Evolutionary conservation across 2,888 invertebrate species (phyloP), one percentile per base, ranked within the genome.

Genomic region (Phanerotoma sp.): DNA sequence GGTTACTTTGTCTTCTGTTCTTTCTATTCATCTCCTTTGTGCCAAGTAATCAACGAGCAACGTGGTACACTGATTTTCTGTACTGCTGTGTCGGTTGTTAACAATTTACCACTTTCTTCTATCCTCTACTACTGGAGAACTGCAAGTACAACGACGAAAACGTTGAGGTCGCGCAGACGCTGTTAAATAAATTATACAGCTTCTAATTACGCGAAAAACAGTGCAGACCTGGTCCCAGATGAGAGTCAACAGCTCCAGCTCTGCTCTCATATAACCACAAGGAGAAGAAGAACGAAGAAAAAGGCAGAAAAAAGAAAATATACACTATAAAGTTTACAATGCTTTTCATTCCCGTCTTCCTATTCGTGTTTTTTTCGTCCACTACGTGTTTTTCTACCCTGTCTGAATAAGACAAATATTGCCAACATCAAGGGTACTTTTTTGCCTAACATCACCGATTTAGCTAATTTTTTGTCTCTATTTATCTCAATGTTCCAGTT

Each of bases 101-200:
- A 21, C 11, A 46, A 28, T 49, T 16, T 40, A 16, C 28, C 53
- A 40, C 33, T 54, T 53, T 50, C 40, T 51, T 58, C n/a, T 33
- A 50, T 21, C 48, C 41, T 51, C 32, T 44, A 51, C 54, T 48
- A 25, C 47, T 15, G 38, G 20, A 37, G 11, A 40, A 13, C 51
- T 37, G 20, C 41, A 50, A 40, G 44, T 28, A 47, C 54, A 65
- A 66, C 60, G 63, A 68, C 65, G 61, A 66, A 64, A 67, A 62
- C 67, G 64, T 55, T 55, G 60, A 62, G 63, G 59, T 61, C 61
- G 22, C 33, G 41, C 60, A 62, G 54, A 61, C 61, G 61, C 64
- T 63, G 66, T 69, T 67, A 66, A 71, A 69, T 71, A 68, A 71
- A 70, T 71, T 71, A 69, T 68, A 63, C 63, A 58, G 56, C 64